phyloP scores from a whole-genome alignment of 2,113 vertebrate species.

The Trematomus loennbergii region DNA sequence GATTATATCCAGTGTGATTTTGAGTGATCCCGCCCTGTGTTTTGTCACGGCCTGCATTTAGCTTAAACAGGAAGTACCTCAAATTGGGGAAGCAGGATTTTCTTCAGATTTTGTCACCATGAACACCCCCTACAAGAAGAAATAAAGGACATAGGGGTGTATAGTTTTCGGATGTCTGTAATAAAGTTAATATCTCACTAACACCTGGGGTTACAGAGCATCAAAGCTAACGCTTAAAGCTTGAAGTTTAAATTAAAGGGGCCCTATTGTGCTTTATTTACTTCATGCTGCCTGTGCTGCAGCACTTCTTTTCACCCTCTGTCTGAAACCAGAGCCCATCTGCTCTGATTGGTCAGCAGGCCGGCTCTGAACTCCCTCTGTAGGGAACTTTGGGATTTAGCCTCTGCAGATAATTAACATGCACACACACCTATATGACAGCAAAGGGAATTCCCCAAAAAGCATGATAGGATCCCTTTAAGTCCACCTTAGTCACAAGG shows the following conservation, averaged over 20 bases:
- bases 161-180: neutral
- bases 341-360: no score
- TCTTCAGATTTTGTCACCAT: constrained; percentile 9
- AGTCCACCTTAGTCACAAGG: no score
- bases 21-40: constrained; percentile 1
- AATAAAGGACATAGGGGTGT: neutral
- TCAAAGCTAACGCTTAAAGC: neutral
- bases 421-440: no score
- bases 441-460: no score
- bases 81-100: constrained; percentile 22
- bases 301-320: no score
- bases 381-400: no score
- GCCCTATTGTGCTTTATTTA: no score
- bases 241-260: constrained; percentile 13
- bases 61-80: constrained; percentile 32
- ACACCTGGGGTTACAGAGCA: neutral
- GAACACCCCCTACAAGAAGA: neutral
- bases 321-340: no score
- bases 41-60: constrained; percentile 2
- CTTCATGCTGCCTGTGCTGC: no score
- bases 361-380: no score
- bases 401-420: no score
- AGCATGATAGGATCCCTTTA: no score
- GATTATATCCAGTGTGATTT: constrained; percentile 1
- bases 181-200: neutral